phyloP scores from a whole-genome alignment of 2,888 invertebrate species.

The Maniola hyperantus region DNA sequence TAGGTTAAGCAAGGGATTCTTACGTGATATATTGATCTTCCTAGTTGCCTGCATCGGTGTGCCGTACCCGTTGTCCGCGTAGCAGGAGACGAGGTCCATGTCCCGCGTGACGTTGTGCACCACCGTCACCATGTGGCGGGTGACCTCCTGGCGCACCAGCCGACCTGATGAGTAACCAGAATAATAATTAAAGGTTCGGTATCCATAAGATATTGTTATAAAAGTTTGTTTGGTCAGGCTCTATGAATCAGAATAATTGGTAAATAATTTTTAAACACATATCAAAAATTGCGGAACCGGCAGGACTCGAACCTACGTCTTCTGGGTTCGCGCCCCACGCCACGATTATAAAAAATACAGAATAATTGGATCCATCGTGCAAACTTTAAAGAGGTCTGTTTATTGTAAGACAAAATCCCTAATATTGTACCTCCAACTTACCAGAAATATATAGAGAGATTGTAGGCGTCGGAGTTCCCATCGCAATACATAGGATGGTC shows the following conservation, averaged over 20 bases:
- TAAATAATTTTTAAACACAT: too few species aligned
- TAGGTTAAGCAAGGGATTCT: constrained; percentile 54
- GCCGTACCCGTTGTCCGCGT: constrained; percentile 94
- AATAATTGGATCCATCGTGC: too few species aligned
- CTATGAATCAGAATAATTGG: too few species aligned
- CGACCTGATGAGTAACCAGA: constrained; percentile 63
- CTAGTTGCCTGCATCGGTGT: constrained; percentile 93
- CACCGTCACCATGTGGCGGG: constrained; percentile 93
- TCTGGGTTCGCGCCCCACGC: too few species aligned
- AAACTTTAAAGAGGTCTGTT: too few species aligned
- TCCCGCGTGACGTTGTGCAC: constrained; percentile 92
- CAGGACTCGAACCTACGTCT: too few species aligned
- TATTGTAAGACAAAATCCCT: too few species aligned
- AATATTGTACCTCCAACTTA: constrained; percentile 50
- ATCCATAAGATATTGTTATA: too few species aligned
- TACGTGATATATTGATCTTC: constrained; percentile 91
- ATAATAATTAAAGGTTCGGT: neutral
- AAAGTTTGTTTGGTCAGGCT: too few species aligned
- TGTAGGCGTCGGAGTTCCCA: constrained; percentile 93
- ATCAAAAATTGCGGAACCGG: too few species aligned
- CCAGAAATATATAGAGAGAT: constrained; percentile 92
- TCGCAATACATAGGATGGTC: constrained; percentile 92
- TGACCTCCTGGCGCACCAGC: constrained; percentile 91
- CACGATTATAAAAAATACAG: too few species aligned
- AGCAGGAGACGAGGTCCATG: constrained; percentile 93